These are phyloP conservation scores for Scolopax bukidnonensis DNA, from an alignment of 2,797 vertebrate species.

Conservation along the genomic window DNA sequence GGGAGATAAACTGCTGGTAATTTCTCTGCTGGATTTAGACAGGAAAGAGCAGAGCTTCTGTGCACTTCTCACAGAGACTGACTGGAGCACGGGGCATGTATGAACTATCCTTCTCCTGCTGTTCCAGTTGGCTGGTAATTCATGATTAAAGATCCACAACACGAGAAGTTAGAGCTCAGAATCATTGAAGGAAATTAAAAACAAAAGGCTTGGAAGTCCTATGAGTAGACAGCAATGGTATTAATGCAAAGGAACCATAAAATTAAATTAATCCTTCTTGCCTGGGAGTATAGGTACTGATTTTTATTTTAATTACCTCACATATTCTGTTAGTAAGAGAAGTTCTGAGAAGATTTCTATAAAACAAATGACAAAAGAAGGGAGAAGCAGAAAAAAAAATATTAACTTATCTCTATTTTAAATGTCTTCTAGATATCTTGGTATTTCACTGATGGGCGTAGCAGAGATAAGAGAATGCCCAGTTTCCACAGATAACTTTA, in stretches of 20 bases:
- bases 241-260: background rate
- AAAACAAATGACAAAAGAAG: conserved; percentile 44
- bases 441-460: conserved; percentile 7
- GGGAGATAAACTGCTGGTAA: conserved; percentile 54
- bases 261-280: conserved; percentile 55
- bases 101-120: background rate
- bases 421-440: conserved; percentile 30
- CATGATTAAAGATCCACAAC: conserved; percentile 45
- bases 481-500: conserved; percentile 41
- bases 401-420: conserved; percentile 33
- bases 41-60: background rate
- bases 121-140: conserved; percentile 20
- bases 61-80: background rate
- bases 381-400: background rate
- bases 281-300: background rate
- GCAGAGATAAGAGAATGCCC: conserved; percentile 20
- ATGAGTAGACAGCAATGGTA: background rate
- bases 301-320: background rate
- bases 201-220: background rate
- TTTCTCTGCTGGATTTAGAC: conserved; percentile 21
- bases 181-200: background rate
- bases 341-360: conserved; percentile 8
- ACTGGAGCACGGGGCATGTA: background rate
- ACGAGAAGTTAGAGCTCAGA: background rate
- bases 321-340: conserved; percentile 25